Percentiles rank a stretch among this genome's conserved stretches.
Conservation (phyloP, 37 sponge, comb jelly and placozoan genomes). For the Aplysina aerophoba region DNA sequence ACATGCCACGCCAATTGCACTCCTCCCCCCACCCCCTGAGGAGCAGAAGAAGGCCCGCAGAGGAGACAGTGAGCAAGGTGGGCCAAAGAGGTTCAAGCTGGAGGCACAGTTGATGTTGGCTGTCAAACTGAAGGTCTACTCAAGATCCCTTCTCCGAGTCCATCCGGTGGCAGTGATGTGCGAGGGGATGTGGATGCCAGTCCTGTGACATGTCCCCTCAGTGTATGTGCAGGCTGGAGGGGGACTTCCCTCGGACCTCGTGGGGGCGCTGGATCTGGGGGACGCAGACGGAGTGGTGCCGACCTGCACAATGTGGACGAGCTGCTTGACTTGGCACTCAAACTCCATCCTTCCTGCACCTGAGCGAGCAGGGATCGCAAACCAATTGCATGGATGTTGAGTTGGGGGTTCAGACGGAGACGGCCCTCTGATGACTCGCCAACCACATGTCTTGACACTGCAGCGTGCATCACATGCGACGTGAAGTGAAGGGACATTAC, state of each 20-base stretch:
- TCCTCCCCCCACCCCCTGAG: conserved; percentile 13
- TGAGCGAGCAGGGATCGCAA: background rate
- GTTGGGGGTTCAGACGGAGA: too few species aligned
- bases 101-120: background rate
- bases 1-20: background rate
- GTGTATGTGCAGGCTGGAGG: conserved; percentile 7
- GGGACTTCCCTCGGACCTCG: background rate
- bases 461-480: too few species aligned
- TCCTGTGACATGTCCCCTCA: background rate
- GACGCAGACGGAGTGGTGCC: conserved; percentile 20
- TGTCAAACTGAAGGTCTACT: background rate
- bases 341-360: background rate
- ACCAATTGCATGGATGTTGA: background rate
- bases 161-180: too few species aligned
- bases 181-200: too few species aligned
- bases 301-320: background rate
- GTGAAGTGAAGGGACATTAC: too few species aligned
- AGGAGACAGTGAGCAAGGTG: background rate
- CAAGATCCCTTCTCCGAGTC: too few species aligned
- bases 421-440: too few species aligned
- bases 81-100: too few species aligned
- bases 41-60: background rate
- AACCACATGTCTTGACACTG: too few species aligned
- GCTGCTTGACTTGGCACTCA: conserved; percentile 30
- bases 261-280: conserved; percentile 4